Conservation (phyloP, 2,797 vertebrate genomes). For the Peromyscus nudipes region DNA sequence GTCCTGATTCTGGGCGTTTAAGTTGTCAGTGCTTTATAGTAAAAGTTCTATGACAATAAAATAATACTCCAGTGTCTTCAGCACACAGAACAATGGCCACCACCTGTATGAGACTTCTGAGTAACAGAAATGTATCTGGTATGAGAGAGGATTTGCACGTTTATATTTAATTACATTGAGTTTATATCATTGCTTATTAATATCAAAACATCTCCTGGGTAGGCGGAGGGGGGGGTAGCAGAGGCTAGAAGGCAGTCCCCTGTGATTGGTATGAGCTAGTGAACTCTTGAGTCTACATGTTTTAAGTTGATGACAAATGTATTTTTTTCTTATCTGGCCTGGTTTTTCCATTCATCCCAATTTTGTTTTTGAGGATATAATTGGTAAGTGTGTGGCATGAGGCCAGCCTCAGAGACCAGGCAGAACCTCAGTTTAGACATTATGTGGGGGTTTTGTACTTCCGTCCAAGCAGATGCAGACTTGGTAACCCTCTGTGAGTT, state of each 20-base stretch:
- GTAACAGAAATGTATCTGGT: neutral
- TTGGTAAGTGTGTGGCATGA: neutral
- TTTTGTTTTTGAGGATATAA: neutral
- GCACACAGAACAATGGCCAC: rapidly evolving
- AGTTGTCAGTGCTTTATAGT: neutral
- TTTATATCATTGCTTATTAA: neutral
- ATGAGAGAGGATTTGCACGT: neutral
- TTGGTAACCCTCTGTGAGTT: neutral
- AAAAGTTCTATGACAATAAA: neutral
- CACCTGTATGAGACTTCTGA: neutral
- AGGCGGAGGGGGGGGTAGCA: rapidly evolving
- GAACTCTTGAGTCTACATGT: neutral
- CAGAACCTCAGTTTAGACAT: neutral
- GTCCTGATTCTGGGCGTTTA: neutral
- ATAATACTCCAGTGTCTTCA: neutral
- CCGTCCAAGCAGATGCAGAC: neutral
- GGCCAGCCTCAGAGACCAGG: too few relatives aligned
- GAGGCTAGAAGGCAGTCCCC: neutral
- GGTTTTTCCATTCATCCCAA: neutral
- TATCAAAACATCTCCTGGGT: neutral
- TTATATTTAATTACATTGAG: neutral
- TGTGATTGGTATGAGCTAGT: neutral
- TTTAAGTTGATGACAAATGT: neutral
- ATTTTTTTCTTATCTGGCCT: neutral
- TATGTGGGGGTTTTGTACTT: neutral